Conservation (phyloP, 2,888 invertebrate genomes). For the Eulithis testata region DNA sequence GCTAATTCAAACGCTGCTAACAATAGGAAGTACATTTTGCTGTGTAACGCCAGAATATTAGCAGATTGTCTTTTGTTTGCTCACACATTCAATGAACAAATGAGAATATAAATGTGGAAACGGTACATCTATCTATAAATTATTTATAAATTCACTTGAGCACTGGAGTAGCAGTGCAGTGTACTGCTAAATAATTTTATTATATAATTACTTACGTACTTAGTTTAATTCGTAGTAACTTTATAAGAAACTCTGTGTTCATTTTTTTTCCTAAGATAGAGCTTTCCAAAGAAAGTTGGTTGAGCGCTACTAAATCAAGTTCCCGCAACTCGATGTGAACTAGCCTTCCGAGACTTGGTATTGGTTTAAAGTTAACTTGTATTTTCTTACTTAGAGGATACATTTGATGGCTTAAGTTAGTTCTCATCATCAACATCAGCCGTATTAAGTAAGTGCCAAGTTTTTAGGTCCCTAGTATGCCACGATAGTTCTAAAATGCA, state of each 20-base stretch:
- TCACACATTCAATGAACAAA: background rate
- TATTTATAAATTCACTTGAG: too few relatives aligned
- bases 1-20: constrained; percentile 3
- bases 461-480: too few relatives aligned
- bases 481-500: too few relatives aligned
- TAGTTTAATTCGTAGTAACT: background rate
- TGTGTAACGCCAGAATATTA: background rate
- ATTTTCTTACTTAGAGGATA: background rate
- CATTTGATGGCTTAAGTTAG: background rate
- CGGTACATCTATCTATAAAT: too few relatives aligned
- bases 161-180: too few relatives aligned
- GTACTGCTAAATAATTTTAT: too few relatives aligned
- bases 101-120: too few relatives aligned
- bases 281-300: background rate
- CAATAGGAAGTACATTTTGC: constrained; percentile 5
- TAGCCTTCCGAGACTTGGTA: background rate
- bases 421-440: too few relatives aligned
- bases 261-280: background rate
- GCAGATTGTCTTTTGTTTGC: constrained; percentile 4
- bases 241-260: background rate
- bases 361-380: background rate
- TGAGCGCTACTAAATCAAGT: background rate
- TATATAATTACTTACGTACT: too few relatives aligned
- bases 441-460: too few relatives aligned
- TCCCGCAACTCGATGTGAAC: background rate